A percentile compares a stretch with the other conserved stretches of the same genome.
Conservation (phyloP, 2,888 invertebrate species). For the Stenurella melanura region DNA sequence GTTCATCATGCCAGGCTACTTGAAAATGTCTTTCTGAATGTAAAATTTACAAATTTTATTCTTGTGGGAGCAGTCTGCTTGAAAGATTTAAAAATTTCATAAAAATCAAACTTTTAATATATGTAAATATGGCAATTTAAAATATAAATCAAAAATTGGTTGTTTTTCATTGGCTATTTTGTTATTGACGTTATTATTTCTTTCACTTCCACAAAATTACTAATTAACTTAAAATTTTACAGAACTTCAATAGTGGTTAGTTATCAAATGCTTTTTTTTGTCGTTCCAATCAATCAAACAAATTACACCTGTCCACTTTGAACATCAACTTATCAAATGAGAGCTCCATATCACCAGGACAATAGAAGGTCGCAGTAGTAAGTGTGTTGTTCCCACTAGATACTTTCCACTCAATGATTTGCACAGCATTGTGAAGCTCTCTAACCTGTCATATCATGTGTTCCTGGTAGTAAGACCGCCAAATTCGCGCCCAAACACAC, state of each 20-base stretch:
- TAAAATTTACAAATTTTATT: background rate
- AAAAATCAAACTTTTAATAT: constrained; percentile 11
- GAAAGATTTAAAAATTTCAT: background rate
- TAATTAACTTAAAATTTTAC: too few species aligned
- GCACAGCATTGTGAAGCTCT: background rate
- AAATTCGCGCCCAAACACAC: constrained; percentile 62
- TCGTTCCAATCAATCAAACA: constrained; percentile 38
- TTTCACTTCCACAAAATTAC: too few species aligned
- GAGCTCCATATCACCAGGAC: constrained; percentile 60
- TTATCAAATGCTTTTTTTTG: background rate
- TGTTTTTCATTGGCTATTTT: background rate
- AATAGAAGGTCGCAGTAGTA: constrained; percentile 43
- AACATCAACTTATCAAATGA: constrained; percentile 70
- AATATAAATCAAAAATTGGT: background rate
- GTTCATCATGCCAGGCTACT: too few species aligned
- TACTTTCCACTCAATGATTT: too few species aligned
- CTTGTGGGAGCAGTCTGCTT: background rate
- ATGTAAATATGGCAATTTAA: constrained; percentile 4
- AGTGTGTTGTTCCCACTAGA: background rate
- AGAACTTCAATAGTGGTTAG: too few species aligned
- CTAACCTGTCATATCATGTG: constrained; percentile 47
- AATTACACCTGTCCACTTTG: constrained; percentile 59
- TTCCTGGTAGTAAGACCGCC: constrained; percentile 59
- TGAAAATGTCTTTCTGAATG: too few species aligned
- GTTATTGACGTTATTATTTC: too few species aligned